Percentiles rank a stretch among this genome's conserved stretches.
Evolutionary conservation across 2,797 vertebrate species (phyloP).

Genomic region (Pseudotriccus pelzelni): DNA sequence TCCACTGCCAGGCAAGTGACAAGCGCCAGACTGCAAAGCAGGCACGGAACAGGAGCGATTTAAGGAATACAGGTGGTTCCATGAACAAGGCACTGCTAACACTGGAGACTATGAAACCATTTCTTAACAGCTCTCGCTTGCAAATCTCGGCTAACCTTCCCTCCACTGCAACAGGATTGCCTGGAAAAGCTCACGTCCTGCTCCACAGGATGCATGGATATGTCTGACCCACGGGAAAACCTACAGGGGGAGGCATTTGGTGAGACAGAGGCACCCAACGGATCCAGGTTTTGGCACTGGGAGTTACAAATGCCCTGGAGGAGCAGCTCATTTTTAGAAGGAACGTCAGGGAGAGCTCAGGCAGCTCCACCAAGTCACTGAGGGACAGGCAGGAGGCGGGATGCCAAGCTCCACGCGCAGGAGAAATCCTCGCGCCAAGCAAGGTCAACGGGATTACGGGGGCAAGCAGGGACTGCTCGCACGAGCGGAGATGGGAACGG

Average conservation of each 20-base stretch:
- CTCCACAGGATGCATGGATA: fast-evolving
- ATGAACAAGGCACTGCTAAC: background rate
- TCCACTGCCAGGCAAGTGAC: background rate
- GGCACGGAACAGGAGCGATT: fast-evolving
- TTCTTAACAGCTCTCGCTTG: background rate
- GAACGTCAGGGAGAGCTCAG: background rate
- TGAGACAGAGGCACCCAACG: fast-evolving
- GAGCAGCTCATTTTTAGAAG: background rate
- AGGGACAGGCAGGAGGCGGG: background rate
- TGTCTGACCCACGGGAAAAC: background rate
- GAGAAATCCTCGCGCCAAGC: background rate
- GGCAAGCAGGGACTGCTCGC: background rate
- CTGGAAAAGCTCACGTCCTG: fast-evolving
- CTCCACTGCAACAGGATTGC: fast-evolving
- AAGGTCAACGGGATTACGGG: background rate
- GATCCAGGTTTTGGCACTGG: background rate
- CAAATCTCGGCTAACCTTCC: background rate
- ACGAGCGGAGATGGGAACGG: background rate
- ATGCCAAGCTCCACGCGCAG: background rate
- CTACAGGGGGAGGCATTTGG: fast-evolving
- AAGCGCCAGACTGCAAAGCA: background rate
- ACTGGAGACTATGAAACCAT: background rate
- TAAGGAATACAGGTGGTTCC: background rate
- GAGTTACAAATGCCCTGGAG: background rate
- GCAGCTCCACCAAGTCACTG: background rate